These are phyloP conservation scores for Orthosia incerta DNA, from an alignment of 2,888 invertebrate genomes.

Conservation along the genomic window DNA sequence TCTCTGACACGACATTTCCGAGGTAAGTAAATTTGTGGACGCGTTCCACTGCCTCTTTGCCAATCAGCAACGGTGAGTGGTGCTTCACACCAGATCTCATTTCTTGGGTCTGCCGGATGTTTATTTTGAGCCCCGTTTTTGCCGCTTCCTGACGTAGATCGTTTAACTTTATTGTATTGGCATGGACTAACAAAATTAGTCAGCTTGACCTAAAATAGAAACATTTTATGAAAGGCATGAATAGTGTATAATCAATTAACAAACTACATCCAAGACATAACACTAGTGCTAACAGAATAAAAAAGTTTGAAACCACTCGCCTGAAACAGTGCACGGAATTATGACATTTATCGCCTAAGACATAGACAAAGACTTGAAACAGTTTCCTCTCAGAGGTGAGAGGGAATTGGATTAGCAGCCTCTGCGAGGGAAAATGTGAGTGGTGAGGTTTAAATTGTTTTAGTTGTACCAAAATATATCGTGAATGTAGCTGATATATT, in stretches of 20 bases:
- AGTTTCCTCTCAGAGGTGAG: constrained; percentile 61
- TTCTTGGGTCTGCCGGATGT: too few species aligned
- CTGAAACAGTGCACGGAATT: constrained; percentile 67
- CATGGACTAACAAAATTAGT: too few species aligned
- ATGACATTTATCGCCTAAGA: constrained; percentile 65
- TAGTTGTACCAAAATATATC: background rate
- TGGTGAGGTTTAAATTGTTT: constrained; percentile 34
- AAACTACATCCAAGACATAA: background rate
- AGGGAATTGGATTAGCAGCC: constrained; percentile 51
- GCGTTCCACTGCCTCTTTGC: too few species aligned
- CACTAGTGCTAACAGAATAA: constrained; percentile 22
- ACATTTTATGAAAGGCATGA: background rate
- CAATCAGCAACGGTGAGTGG: too few species aligned
- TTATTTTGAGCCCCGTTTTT: too few species aligned
- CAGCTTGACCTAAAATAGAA: background rate
- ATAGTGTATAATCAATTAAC: background rate
- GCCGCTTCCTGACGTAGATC: too few species aligned
- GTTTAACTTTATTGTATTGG: too few species aligned
- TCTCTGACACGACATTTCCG: too few species aligned
- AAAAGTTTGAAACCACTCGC: background rate
- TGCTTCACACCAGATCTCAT: too few species aligned
- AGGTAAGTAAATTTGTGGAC: too few species aligned
- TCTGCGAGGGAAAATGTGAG: constrained; percentile 9
- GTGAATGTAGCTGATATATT: background rate
- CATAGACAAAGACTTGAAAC: constrained; percentile 69